Conservation (phyloP, 2,113 vertebrate genomes). For the Pogona vitticeps region DNA sequence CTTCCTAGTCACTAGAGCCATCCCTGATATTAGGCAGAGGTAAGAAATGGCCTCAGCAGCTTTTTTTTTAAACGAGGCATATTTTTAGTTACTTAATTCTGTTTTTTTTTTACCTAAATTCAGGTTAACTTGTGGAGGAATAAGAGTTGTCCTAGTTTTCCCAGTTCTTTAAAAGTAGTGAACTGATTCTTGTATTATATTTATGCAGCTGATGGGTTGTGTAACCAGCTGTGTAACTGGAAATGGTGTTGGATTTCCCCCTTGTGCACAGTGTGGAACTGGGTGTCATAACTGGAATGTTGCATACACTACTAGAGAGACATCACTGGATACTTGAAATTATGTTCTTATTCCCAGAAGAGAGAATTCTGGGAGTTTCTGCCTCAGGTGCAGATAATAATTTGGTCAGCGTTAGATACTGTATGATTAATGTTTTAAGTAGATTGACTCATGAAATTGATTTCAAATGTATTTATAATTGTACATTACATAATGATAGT, state of each 20-base stretch:
- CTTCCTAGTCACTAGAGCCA: too few relatives aligned
- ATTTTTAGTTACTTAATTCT: not conserved
- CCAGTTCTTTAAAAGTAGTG: too few relatives aligned
- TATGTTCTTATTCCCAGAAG: not conserved
- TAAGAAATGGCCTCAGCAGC: not conserved
- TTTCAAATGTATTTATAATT: not conserved
- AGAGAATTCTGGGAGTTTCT: not conserved
- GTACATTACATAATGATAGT: not conserved
- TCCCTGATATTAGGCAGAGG: not conserved
- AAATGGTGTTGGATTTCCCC: too few relatives aligned
- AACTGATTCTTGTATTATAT: not conserved
- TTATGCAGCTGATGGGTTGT: too few relatives aligned
- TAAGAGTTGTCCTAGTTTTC: not conserved
- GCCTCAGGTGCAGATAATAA: not conserved
- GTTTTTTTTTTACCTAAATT: not conserved
- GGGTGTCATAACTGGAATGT: not conserved
- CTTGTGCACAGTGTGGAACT: not conserved
- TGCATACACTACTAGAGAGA: not conserved
- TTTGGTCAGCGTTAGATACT: not conserved
- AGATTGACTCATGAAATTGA: not conserved
- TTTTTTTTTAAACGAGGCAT: not conserved
- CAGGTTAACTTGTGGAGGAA: not conserved
- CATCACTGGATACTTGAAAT: not conserved
- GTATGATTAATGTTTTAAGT: not conserved
- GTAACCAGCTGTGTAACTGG: too few relatives aligned